Percentiles rank a stretch among this genome's conserved stretches.
Evolutionary conservation across 2,797 vertebrate genomes (phyloP).

Genomic region (Paramormyrops hopkinsi): DNA sequence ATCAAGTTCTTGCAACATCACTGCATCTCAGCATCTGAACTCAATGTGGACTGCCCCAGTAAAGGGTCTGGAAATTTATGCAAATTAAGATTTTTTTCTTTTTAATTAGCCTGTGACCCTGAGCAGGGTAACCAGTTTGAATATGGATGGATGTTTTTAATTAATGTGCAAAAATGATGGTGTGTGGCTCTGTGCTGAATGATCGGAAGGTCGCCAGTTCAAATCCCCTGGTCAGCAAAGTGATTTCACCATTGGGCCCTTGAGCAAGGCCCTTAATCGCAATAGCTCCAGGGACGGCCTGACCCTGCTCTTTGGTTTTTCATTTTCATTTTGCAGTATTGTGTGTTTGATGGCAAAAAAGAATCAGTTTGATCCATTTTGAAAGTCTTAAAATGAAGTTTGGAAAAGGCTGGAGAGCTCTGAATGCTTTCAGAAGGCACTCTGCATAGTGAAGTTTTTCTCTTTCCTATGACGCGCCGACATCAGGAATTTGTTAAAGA

Average conservation of each 20-base stretch:
- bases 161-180: background rate
- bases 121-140: background rate
- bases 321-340: background rate
- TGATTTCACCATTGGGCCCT: background rate
- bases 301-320: background rate
- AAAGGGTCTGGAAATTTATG: background rate
- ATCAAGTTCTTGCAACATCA: background rate
- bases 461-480: background rate
- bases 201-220: background rate
- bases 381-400: background rate
- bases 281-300: background rate
- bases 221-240: background rate
- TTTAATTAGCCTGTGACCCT: background rate
- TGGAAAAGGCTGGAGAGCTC: background rate
- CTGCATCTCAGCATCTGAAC: background rate
- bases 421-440: background rate
- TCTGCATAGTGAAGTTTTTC: background rate
- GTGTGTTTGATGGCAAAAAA: background rate
- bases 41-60: background rate
- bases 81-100: background rate
- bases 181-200: background rate
- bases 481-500: slow-evolving; percentile 22
- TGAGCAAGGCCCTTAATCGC: background rate
- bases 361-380: background rate
- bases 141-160: background rate